Conservation (phyloP, 2,797 vertebrate species). For the Taenioides sp. region DNA sequence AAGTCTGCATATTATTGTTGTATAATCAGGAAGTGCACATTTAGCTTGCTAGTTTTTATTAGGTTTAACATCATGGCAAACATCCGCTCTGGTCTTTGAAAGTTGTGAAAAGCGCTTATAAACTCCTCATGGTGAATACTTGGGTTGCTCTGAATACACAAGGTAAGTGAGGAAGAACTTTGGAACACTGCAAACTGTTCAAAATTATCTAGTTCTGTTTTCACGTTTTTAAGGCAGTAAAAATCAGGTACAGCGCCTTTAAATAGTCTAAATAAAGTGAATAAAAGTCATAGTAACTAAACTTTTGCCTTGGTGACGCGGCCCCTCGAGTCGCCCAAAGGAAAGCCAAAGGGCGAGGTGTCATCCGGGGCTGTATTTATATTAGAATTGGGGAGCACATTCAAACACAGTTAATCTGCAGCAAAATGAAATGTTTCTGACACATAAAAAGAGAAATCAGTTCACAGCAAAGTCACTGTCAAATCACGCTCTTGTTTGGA, state of each 20-base stretch:
- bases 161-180: no score
- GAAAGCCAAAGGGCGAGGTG: background rate
- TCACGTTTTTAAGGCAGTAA: background rate
- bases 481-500: background rate
- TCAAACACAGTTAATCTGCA: background rate
- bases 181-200: no score
- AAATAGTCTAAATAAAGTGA: background rate
- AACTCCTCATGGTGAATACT: no score
- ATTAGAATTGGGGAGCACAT: background rate
- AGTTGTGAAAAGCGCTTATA: no score
- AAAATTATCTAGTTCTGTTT: background rate
- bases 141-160: no score
- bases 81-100: no score
- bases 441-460: background rate
- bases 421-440: background rate
- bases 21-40: no score
- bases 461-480: conserved; percentile 1
- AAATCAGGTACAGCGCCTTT: no score
- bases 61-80: no score
- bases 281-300: background rate
- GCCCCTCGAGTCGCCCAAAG: background rate
- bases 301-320: background rate
- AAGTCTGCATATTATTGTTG: no score
- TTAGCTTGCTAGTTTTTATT: no score
- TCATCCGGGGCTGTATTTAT: background rate